Percentiles rank a stretch among this genome's conserved stretches.
phyloP scores from a whole-genome alignment of 2,888 invertebrate genomes.

The Trichogramma evanescens region DNA sequence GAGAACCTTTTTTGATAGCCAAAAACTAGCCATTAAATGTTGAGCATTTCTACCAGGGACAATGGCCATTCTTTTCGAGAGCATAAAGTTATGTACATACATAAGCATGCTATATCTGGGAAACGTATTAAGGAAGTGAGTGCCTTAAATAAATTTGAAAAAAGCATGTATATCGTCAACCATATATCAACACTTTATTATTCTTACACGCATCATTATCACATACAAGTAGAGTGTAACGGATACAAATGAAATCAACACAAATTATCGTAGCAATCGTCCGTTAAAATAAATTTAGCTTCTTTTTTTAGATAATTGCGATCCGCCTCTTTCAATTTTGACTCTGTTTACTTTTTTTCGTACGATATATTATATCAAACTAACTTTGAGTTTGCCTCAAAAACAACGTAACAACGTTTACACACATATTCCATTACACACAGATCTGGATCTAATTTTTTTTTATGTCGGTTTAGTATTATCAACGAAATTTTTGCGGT shows the following conservation, averaged over 20 bases:
- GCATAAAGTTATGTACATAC: no score
- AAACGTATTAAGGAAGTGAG: no score
- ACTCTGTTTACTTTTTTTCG: no score
- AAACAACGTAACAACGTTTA: constrained; percentile 31
- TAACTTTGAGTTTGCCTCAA: constrained; percentile 20
- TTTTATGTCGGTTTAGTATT: neutral
- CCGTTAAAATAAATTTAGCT: constrained; percentile 23
- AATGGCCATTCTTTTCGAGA: no score
- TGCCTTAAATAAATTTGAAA: no score
- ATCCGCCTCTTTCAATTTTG: constrained; percentile 18
- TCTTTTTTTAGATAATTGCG: constrained; percentile 21
- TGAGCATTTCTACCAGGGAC: no score
- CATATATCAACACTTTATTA: constrained; percentile 42
- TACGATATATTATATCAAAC: no score
- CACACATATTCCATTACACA: constrained; percentile 21
- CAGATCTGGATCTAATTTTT: constrained; percentile 16
- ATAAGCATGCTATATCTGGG: no score
- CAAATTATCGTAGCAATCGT: no score
- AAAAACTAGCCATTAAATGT: no score
- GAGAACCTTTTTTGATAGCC: no score
- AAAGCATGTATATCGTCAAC: constrained; percentile 26
- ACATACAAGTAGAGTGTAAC: constrained; percentile 34
- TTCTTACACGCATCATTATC: constrained; percentile 35
- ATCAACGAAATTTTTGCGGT: constrained; percentile 18
- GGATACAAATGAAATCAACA: constrained; percentile 24